Conservation (phyloP, 2,797 vertebrate genomes). For the Morelia viridis region DNA sequence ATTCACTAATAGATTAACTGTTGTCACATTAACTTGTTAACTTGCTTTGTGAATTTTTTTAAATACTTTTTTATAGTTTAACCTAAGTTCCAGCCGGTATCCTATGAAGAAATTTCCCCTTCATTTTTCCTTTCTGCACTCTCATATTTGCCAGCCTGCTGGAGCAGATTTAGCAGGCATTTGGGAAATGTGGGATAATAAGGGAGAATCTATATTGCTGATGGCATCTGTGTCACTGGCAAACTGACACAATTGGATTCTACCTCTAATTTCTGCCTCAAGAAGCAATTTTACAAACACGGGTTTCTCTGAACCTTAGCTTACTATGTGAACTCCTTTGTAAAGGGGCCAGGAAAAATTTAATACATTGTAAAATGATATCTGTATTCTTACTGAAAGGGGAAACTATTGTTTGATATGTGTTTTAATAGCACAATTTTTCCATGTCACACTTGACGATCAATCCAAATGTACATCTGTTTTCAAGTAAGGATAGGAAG, state of each 20-base stretch:
- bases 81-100: background rate
- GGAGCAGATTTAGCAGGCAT: background rate
- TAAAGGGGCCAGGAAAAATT: background rate
- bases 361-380: background rate
- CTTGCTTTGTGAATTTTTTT: background rate
- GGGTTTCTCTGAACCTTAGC: background rate
- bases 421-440: background rate
- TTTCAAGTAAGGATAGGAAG: background rate
- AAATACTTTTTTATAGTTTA: background rate
- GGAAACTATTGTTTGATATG: background rate
- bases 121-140: too few relatives aligned
- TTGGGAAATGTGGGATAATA: background rate
- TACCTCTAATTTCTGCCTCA: background rate
- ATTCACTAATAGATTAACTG: background rate
- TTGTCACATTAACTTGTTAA: background rate
- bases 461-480: background rate
- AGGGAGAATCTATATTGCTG: too few relatives aligned
- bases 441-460: background rate
- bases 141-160: background rate
- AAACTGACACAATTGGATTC: background rate
- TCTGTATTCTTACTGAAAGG: background rate
- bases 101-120: background rate
- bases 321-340: background rate
- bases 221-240: background rate
- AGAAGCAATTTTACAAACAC: background rate